These are phyloP conservation scores for Trichogramma pretiosum DNA, from an alignment of 1,140 invertebrate species.

Conservation along the genomic window DNA sequence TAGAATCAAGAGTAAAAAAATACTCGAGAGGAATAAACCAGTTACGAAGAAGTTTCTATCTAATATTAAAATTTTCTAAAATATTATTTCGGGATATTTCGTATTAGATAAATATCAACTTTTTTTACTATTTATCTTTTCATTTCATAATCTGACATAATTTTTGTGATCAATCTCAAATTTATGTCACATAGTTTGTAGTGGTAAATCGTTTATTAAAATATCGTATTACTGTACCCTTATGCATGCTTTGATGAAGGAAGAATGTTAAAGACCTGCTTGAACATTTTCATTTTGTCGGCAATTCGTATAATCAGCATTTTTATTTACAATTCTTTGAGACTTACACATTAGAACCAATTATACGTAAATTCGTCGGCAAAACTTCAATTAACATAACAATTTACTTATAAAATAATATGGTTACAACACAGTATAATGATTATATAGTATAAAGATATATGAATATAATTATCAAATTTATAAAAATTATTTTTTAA, in stretches of 20 bases:
- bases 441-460: too few species aligned
- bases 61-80: not conserved
- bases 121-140: not conserved
- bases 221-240: too few species aligned
- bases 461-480: too few species aligned
- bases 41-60: not conserved
- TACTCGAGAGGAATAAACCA: not conserved
- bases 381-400: not conserved
- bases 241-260: slow-evolving; percentile 4
- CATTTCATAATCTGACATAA: not conserved
- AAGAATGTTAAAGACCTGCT: slow-evolving; percentile 16
- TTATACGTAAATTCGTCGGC: slow-evolving; percentile 13
- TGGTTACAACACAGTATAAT: too few species aligned
- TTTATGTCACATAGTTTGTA: too few species aligned
- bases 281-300: slow-evolving; percentile 17
- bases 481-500: too few species aligned
- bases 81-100: slow-evolving; percentile 4
- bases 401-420: not conserved
- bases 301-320: not conserved
- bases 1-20: slow-evolving; percentile 10
- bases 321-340: slow-evolving; percentile 12
- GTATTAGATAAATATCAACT: not conserved
- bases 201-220: too few species aligned
- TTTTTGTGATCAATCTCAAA: too few species aligned
- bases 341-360: slow-evolving; percentile 8